Percentiles rank a stretch among this genome's conserved stretches.
phyloP scores from a whole-genome alignment of 2,797 vertebrate species.

The Sebastes oblongus region DNA sequence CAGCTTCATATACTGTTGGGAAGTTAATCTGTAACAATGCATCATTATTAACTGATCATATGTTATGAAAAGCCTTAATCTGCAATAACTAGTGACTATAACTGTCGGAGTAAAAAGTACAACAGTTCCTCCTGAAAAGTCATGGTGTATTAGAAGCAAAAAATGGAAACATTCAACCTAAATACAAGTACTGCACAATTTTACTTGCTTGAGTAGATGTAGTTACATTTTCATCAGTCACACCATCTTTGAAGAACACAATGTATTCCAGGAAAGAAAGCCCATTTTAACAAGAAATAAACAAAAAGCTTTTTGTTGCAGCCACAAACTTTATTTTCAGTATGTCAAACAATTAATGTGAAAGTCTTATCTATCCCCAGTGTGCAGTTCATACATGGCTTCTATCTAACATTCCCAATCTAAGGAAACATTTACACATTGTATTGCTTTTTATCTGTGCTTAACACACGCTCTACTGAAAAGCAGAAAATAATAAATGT shows the following conservation, averaged over 20 bases:
- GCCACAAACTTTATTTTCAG: slow-evolving; percentile 31
- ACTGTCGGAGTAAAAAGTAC: background rate
- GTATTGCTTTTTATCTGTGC: background rate
- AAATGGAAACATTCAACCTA: too few species aligned
- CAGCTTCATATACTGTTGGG: background rate
- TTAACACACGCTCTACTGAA: background rate
- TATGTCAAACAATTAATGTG: background rate
- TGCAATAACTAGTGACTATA: background rate
- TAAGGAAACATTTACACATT: background rate
- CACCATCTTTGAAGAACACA: background rate
- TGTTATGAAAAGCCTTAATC: background rate
- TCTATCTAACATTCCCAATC: background rate
- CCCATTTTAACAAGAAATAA: background rate
- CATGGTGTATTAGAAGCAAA: background rate
- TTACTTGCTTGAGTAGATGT: background rate
- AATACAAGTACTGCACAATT: background rate
- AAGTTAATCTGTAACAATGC: background rate
- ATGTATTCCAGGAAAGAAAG: background rate
- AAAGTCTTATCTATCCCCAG: background rate
- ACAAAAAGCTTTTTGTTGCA: background rate
- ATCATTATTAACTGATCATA: background rate
- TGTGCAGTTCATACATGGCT: slow-evolving; percentile 7
- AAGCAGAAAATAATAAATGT: background rate
- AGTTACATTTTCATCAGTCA: background rate
- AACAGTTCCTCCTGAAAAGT: background rate